These are phyloP conservation scores for Globia sparganii DNA, from an alignment of 2,888 invertebrate species.

Conservation along the genomic window DNA sequence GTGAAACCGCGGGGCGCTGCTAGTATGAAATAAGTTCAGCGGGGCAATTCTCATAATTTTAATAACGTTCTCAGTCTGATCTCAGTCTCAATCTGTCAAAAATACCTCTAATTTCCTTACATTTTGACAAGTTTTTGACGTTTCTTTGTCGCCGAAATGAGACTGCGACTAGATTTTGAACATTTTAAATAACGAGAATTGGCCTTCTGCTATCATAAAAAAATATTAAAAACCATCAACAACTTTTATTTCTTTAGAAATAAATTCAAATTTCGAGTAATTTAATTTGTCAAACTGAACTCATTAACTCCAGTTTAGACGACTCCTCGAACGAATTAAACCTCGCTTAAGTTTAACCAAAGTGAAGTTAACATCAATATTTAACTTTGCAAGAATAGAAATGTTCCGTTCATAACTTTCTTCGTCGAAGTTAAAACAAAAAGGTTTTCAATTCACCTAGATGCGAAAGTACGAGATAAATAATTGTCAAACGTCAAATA, in stretches of 20 bases:
- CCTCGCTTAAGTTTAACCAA: constrained; percentile 14
- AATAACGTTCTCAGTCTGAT: too few species aligned
- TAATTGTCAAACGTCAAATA: constrained; percentile 9
- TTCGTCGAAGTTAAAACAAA: constrained; percentile 2
- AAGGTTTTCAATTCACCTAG: not conserved
- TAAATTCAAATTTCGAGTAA: not conserved
- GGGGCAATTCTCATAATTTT: too few species aligned
- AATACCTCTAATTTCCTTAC: too few species aligned
- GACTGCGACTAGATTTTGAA: too few species aligned
- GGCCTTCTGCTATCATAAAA: too few species aligned
- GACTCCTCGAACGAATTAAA: not conserved
- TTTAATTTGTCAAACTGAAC: not conserved
- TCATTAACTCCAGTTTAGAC: not conserved
- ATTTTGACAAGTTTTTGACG: too few species aligned
- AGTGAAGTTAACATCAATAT: constrained; percentile 3
- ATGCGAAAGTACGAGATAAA: not conserved
- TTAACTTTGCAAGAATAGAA: not conserved
- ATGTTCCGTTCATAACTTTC: not conserved
- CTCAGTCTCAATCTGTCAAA: too few species aligned
- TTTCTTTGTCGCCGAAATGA: too few species aligned
- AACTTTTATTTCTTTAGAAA: not conserved
- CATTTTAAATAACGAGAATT: too few species aligned
- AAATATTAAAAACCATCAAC: too few species aligned
- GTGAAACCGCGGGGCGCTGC: too few species aligned
- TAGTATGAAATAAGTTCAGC: not conserved